Evolutionary conservation across 1,140 invertebrate species (phyloP), one percentile per base, ranked within the genome.

Genomic region (Meloidogyne hapla): DNA sequence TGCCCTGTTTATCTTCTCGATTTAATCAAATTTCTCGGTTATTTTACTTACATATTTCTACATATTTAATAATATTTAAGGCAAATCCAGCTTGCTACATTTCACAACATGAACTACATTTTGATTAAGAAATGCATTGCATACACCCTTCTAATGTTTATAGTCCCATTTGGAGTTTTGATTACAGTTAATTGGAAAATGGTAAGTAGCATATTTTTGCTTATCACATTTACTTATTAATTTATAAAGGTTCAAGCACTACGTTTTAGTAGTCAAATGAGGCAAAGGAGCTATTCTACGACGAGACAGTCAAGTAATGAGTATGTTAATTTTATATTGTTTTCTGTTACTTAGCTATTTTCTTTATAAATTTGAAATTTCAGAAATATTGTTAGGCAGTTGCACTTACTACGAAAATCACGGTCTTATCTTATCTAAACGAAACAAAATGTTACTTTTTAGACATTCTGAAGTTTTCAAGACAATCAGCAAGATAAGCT

Each of bases 91-190:
- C 72, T 84, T 38, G 85, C 83, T 0, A n/a, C 76, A 18, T 70
- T 79, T 70, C 81, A 81, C 75, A 65, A 83, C 15, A 72, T 77
- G 40, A 75, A 40, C 12, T 85, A 85, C 68, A 80, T 78, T 28
- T 62, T 85, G 28, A 75, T 85, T 8, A 84, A 87, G 28, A 83
- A 84, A 38, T 77, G 75, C 13, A 79, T 85, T n/a, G 67, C 80
- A 9, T 85, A 85, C 48, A 87, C 84, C 1, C 33, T 87, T 33
- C 56, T 87, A 12, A 85, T 85, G 86, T 85, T 85, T 69, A 68
- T 87, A 9, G 77, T 85, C n/a, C 84, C 84, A 21, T 85, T 85
- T 38, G 56, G 76, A 9, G 63, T 75, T 42, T 76, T 85, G 8
- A 85, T 85, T 61, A 69, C 79, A 8, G 84, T 85, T 12, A 85